Percentiles rank a stretch among this genome's conserved stretches.
phyloP scores from a whole-genome alignment of 2,797 vertebrate species.

The Sebastes iracundus region DNA sequence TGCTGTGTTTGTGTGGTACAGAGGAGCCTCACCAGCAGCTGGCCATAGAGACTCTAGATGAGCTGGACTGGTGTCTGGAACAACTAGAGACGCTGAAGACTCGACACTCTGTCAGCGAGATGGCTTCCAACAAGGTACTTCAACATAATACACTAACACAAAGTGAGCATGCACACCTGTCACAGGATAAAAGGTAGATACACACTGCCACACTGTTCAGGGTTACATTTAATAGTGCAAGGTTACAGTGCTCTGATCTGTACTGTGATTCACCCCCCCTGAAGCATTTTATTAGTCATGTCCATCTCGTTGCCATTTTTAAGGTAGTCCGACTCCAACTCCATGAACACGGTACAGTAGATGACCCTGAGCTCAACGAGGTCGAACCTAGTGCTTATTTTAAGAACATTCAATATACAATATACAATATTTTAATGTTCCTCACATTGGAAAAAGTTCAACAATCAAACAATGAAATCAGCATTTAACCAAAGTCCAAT shows the following conservation, averaged over 20 bases:
- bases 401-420: background rate
- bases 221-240: background rate
- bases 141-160: background rate
- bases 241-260: conserved; percentile 12
- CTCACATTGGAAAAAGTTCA: background rate
- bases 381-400: background rate
- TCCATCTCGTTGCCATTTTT: conserved; percentile 16
- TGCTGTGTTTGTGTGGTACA: conserved; percentile 67
- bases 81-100: conserved; percentile 95
- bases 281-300: conserved; percentile 24
- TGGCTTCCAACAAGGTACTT: conserved; percentile 94
- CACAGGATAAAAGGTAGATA: background rate
- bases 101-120: conserved; percentile 93
- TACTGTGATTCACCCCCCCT: conserved; percentile 12
- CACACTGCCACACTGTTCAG: background rate
- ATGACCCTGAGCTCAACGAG: background rate
- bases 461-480: background rate
- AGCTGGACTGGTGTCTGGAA: conserved; percentile 97
- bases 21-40: conserved; percentile 91
- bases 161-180: background rate
- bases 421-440: background rate
- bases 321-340: background rate
- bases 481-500: background rate
- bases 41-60: conserved; percentile 91
- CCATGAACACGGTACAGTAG: background rate